These are phyloP conservation scores for Sclerodermus sp. DNA, from an alignment of 2,888 invertebrate species.

Conservation along the genomic window DNA sequence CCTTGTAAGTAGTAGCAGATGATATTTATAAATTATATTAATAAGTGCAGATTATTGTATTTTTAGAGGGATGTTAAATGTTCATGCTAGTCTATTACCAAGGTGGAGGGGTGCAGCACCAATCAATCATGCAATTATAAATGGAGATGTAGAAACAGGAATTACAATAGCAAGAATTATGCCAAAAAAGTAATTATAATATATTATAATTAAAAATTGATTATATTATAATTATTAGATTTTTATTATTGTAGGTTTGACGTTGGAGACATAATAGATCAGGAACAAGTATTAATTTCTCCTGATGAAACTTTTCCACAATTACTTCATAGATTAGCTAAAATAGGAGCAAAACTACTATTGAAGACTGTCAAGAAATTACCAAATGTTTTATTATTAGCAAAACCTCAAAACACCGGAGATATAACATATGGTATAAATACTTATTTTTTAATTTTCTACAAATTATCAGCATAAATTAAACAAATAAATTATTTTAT, in stretches of 20 bases:
- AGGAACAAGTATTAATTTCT: conserved; percentile 62
- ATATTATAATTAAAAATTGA: not conserved
- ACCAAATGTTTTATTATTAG: conserved; percentile 63
- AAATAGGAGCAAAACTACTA: conserved; percentile 70
- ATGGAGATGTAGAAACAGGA: conserved; percentile 80
- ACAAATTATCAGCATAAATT: not conserved
- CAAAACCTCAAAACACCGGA: conserved; percentile 64
- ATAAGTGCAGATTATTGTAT: conserved; percentile 9
- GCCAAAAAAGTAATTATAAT: conserved; percentile 63
- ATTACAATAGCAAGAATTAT: conserved; percentile 86
- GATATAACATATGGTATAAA: conserved; percentile 74
- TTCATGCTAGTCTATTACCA: conserved; percentile 90
- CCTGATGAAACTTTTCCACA: conserved; percentile 67
- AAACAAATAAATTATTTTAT: conserved; percentile 7
- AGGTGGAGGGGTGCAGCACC: conserved; percentile 94
- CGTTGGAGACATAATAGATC: conserved; percentile 71
- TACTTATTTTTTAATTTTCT: conserved; percentile 2
- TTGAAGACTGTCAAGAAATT: conserved; percentile 65
- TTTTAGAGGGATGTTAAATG: conserved; percentile 86
- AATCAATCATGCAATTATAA: conserved; percentile 80
- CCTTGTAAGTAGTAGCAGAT: conserved; percentile 67
- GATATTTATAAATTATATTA: not conserved
- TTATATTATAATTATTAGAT: conserved; percentile 2
- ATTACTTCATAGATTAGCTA: conserved; percentile 67
- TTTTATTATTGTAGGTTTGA: conserved; percentile 67